These are phyloP conservation scores for Norana najaformis DNA, from an alignment of 2,888 invertebrate genomes.

Conservation along the genomic window DNA sequence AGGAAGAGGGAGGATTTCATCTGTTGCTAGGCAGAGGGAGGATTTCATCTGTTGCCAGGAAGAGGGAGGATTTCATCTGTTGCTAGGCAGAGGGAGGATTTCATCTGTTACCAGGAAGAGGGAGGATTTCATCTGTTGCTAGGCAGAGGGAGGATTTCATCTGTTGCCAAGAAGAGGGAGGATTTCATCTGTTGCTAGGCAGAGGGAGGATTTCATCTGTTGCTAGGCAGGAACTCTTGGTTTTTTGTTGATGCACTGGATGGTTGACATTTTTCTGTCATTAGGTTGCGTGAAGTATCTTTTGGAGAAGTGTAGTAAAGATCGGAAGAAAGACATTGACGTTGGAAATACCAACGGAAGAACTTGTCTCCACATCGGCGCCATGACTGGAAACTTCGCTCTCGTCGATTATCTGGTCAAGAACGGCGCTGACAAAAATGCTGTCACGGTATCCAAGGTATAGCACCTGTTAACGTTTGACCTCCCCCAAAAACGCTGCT, in stretches of 20 bases:
- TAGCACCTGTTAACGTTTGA: background rate
- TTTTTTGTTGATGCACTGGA: background rate
- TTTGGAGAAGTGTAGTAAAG: slow-evolving; percentile 40
- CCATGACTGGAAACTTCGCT: slow-evolving; percentile 88
- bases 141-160: background rate
- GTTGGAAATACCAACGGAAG: slow-evolving; percentile 86
- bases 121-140: no score
- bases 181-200: background rate
- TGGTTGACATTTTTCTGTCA: background rate
- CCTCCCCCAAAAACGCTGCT: background rate
- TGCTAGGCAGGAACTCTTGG: background rate
- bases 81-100: no score
- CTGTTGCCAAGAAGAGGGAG: background rate
- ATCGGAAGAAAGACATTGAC: slow-evolving; percentile 72
- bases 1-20: background rate
- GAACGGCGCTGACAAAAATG: slow-evolving; percentile 75
- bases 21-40: background rate
- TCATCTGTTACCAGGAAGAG: no score
- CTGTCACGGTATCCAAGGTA: slow-evolving; percentile 31
- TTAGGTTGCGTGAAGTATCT: slow-evolving; percentile 52
- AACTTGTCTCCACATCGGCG: slow-evolving; percentile 89
- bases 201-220: background rate
- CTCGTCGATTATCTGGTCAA: slow-evolving; percentile 87
- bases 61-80: no score
- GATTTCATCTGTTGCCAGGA: no score